Evolutionary conservation across 2,113 vertebrate genomes (phyloP).

Genomic region (Ariopsis seemanni): DNA sequence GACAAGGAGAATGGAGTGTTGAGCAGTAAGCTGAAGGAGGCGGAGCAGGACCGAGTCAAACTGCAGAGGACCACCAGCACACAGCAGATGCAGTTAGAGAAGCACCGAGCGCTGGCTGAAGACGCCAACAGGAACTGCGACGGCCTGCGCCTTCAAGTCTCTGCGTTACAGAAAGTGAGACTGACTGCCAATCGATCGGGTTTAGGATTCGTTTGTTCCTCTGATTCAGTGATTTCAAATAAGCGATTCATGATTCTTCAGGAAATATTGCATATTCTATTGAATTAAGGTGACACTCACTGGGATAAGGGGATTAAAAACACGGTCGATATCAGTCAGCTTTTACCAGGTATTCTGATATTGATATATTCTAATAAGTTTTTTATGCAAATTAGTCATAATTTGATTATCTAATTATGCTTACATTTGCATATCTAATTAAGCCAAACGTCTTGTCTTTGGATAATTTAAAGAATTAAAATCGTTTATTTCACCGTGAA

Average conservation of each 20-base stretch:
- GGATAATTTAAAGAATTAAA: not conserved
- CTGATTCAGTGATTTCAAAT: not conserved
- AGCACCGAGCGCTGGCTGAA: conserved; percentile 80
- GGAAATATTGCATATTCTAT: not conserved
- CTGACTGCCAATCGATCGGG: not conserved
- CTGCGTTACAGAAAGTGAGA: conserved; percentile 79
- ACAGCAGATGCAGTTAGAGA: conserved; percentile 84
- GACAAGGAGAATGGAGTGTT: conserved; percentile 83
- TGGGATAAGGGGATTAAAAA: not conserved
- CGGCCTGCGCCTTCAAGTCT: conserved; percentile 79
- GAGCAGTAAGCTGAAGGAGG: conserved; percentile 75
- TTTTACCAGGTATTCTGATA: not conserved
- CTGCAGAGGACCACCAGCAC: conserved; percentile 76
- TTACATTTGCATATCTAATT: not conserved
- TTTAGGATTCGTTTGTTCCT: not conserved
- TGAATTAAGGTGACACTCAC: not conserved
- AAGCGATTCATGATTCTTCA: not conserved
- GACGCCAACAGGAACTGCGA: conserved; percentile 80
- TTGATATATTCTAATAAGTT: too few species aligned
- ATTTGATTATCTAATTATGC: not conserved
- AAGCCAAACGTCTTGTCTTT: not conserved
- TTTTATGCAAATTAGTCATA: not conserved
- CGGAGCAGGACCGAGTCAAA: conserved; percentile 77
- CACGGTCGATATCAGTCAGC: not conserved
- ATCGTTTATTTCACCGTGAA: not conserved